Percentiles rank a stretch among this genome's conserved stretches.
Conservation (phyloP, 2,888 invertebrate genomes). For the Lasius platythorax region DNA sequence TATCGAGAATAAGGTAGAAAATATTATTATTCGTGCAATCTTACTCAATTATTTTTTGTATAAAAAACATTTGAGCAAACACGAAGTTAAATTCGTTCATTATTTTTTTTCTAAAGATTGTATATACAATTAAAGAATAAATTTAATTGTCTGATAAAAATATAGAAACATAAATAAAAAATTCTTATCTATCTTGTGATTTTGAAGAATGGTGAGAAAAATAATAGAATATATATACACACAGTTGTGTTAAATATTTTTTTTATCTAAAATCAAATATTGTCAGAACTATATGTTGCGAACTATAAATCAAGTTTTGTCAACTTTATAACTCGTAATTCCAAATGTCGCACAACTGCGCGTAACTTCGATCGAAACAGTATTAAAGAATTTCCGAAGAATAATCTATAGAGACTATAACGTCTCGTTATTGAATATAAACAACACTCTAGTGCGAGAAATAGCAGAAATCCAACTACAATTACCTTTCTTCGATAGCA, state of each 20-base stretch:
- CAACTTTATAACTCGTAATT: not conserved
- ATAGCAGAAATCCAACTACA: not conserved
- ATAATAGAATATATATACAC: not conserved
- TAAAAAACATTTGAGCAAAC: not conserved
- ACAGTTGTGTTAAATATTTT: not conserved
- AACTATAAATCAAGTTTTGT: not conserved
- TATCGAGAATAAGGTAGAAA: too few species aligned
- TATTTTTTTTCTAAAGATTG: not conserved
- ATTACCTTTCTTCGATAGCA: conserved; percentile 4
- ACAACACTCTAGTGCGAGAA: not conserved
- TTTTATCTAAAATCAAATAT: not conserved
- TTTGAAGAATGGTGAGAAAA: not conserved
- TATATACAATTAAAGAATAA: not conserved
- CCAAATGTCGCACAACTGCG: not conserved
- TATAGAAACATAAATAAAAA: not conserved
- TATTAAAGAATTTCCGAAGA: not conserved
- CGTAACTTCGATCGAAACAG: not conserved
- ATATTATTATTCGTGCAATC: too few species aligned
- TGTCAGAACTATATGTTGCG: not conserved
- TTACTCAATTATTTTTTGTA: too few species aligned
- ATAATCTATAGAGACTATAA: not conserved
- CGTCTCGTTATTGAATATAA: not conserved
- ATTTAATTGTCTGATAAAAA: not conserved
- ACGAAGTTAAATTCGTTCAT: not conserved
- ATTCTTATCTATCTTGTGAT: not conserved